Conservation (phyloP, 2,797 vertebrate species). For the Danio kyathit region DNA sequence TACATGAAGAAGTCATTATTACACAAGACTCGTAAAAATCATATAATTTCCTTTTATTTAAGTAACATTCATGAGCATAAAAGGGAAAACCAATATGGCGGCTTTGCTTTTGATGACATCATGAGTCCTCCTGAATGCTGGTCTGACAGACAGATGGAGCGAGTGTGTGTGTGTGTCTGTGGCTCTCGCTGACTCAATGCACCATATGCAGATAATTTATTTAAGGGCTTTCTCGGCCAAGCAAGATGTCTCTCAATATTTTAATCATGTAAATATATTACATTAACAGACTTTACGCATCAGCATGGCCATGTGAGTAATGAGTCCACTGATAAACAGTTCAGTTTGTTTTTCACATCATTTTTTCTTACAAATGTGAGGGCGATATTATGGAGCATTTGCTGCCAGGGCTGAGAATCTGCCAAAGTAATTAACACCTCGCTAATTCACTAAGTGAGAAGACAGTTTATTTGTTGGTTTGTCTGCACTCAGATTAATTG, state of each 20-base stretch:
- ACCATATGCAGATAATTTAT: constrained; percentile 43
- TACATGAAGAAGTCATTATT: no score
- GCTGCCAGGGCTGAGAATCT: constrained; percentile 21
- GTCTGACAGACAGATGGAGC: constrained; percentile 44
- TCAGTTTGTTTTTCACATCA: neutral
- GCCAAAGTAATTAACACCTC: constrained; percentile 32
- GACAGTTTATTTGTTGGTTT: constrained; percentile 12
- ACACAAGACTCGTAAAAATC: no score
- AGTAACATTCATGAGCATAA: no score
- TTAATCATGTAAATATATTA: constrained; percentile 32
- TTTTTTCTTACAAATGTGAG: constrained; percentile 9
- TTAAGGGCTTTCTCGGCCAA: constrained; percentile 17
- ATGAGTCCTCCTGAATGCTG: no score
- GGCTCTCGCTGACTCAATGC: constrained; percentile 8
- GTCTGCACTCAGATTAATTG: constrained; percentile 18
- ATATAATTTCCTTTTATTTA: no score
- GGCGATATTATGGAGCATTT: constrained; percentile 9
- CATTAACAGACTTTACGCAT: constrained; percentile 26
- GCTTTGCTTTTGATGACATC: no score
- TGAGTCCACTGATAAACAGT: constrained; percentile 19
- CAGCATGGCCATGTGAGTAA: constrained; percentile 20
- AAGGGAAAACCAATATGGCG: no score
- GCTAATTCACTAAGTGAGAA: constrained; percentile 15
- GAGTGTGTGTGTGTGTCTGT: constrained; percentile 27
- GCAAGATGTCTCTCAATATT: constrained; percentile 43